These are phyloP conservation scores for Edolisoma coerulescens DNA, from an alignment of 2,113 vertebrate species.

Conservation along the genomic window DNA sequence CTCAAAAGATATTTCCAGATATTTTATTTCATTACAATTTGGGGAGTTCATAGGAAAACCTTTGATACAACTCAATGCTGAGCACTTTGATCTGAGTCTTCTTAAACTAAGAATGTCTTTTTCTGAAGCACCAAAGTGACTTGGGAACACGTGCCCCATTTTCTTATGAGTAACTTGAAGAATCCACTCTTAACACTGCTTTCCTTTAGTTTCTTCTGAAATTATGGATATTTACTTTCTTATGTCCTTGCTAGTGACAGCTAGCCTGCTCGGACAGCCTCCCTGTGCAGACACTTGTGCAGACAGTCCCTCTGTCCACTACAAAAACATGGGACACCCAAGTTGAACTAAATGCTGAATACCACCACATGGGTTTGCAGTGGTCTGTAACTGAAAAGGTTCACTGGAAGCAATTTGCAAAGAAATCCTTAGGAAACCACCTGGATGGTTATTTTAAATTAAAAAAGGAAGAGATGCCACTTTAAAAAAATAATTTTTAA, in stretches of 20 bases:
- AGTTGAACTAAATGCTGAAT: slow-evolving; percentile 70
- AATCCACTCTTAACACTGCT: neutral
- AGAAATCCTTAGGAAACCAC: slow-evolving; percentile 80
- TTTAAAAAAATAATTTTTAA: slow-evolving; percentile 77
- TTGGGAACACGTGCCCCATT: neutral
- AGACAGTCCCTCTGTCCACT: slow-evolving; percentile 56
- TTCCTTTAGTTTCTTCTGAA: neutral
- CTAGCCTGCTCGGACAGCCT: neutral
- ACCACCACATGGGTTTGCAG: slow-evolving; percentile 76
- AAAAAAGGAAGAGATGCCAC: slow-evolving; percentile 82
- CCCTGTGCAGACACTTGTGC: neutral
- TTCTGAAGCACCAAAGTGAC: neutral
- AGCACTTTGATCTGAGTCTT: neutral
- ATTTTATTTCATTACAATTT: neutral
- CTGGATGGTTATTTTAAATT: slow-evolving; percentile 81
- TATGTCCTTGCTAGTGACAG: neutral
- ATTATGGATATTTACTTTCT: neutral
- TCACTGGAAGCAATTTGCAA: slow-evolving; percentile 82
- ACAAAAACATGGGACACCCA: slow-evolving; percentile 75
- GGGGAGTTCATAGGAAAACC: neutral
- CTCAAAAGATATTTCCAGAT: neutral
- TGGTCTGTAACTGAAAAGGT: slow-evolving; percentile 78
- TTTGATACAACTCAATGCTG: neutral
- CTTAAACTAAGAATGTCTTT: neutral
- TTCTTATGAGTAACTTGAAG: neutral